Percentiles rank a stretch among this genome's conserved stretches.
Evolutionary conservation across 1,140 invertebrate genomes (phyloP).

Genomic region (Pristionchus pacificus): DNA sequence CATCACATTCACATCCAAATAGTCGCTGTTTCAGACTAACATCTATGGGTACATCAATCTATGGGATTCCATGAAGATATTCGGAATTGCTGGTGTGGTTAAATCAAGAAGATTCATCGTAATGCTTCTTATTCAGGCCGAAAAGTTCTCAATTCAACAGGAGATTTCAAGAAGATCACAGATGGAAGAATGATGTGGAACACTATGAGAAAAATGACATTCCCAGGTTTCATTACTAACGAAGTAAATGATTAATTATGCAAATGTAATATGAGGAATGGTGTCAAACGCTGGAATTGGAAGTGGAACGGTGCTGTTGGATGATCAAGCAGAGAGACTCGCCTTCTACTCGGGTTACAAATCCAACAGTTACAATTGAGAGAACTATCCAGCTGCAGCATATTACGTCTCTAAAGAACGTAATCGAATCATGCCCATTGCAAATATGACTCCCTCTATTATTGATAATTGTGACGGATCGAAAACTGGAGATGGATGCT

Average conservation of each 20-base stretch:
- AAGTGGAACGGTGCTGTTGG: constrained; percentile 42
- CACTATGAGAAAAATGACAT: constrained; percentile 39
- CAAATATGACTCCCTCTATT: constrained; percentile 46
- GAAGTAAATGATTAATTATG: constrained; percentile 1
- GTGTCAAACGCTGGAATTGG: constrained; percentile 40
- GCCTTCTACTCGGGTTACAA: constrained; percentile 35
- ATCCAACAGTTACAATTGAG: no score
- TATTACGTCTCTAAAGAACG: constrained; percentile 48
- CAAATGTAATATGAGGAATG: constrained; percentile 25
- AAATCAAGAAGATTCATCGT: constrained; percentile 6
- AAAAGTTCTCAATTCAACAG: constrained; percentile 38
- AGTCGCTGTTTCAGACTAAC: constrained; percentile 39
- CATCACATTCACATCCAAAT: no score
- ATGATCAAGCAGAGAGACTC: constrained; percentile 45
- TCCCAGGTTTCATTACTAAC: constrained; percentile 30
- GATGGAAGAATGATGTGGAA: constrained; percentile 38
- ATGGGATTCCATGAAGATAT: constrained; percentile 44
- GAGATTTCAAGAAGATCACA: constrained; percentile 12
- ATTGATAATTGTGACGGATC: constrained; percentile 47
- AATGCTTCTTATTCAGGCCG: not conserved
- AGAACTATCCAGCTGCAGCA: constrained; percentile 35
- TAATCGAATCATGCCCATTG: constrained; percentile 50
- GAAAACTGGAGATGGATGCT: constrained; percentile 43
- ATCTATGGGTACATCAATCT: constrained; percentile 49
- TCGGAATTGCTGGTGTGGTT: constrained; percentile 36